Conservation (phyloP, 2,797 vertebrate genomes). For the Crax fasciolata region DNA sequence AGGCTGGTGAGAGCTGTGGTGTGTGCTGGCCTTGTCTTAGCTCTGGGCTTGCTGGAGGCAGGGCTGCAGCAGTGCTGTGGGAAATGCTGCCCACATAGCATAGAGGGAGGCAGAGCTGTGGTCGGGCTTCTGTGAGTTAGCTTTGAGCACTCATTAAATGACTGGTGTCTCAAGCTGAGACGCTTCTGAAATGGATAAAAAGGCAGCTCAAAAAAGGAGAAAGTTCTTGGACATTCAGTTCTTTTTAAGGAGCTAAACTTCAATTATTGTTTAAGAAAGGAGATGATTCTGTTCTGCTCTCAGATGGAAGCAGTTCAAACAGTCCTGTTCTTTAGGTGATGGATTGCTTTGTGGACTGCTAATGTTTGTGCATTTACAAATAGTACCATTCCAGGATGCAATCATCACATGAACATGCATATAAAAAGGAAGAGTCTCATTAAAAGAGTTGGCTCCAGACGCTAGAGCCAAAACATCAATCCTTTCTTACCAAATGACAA, state of each 20-base stretch:
- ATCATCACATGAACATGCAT: not conserved
- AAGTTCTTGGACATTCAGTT: not conserved
- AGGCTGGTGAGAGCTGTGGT: not conserved
- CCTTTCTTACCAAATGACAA: constrained; percentile 7
- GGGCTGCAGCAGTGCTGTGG: not conserved
- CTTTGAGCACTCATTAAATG: not conserved
- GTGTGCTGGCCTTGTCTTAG: not conserved
- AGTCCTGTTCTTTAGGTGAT: not conserved
- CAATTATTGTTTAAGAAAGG: not conserved
- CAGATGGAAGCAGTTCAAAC: not conserved
- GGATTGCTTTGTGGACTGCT: not conserved
- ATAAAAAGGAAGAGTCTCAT: not conserved
- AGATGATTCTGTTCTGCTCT: not conserved
- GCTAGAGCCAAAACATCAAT: not conserved
- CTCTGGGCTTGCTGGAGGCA: fast-evolving
- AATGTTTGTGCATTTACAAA: not conserved
- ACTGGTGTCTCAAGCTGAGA: not conserved
- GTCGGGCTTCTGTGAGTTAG: not conserved
- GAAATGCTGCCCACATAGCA: fast-evolving
- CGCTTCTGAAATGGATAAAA: not conserved
- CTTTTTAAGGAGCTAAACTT: not conserved
- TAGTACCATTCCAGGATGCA: not conserved
- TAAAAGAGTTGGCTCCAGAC: constrained; percentile 1
- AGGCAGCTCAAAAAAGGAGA: not conserved
- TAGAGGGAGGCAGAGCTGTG: not conserved